A percentile compares a stretch with the other conserved stretches of the same genome.
Evolutionary conservation across 2,797 vertebrate genomes (phyloP).

Genomic region (Characodon lateralis): DNA sequence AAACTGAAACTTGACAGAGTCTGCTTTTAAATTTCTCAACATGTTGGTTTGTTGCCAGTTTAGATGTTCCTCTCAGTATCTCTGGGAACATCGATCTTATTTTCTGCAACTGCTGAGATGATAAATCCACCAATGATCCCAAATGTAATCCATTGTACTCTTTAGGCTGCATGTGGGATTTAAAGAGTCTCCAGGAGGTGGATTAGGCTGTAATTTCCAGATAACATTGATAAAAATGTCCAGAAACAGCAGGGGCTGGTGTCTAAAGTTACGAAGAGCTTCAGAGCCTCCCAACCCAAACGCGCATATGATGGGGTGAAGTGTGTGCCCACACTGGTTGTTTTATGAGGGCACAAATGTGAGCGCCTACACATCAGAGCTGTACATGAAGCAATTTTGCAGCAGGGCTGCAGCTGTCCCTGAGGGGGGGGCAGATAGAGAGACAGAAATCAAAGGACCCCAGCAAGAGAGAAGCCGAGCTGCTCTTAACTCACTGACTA

Average conservation of each 20-base stretch:
- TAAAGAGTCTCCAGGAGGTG: conserved; percentile 23
- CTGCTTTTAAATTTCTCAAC: background rate
- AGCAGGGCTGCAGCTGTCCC: conserved; percentile 50
- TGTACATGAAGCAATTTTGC: conserved; percentile 51
- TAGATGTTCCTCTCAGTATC: background rate
- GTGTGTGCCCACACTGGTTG: conserved; percentile 8
- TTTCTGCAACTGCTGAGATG: background rate
- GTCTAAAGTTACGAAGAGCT: conserved; percentile 39
- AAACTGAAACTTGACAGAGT: background rate
- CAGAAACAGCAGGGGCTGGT: conserved; percentile 19
- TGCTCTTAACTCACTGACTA: conserved; percentile 68
- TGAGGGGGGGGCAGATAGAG: conserved; percentile 37
- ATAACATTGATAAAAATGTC: conserved; percentile 37
- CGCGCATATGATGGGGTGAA: conserved; percentile 11
- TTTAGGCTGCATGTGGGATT: conserved; percentile 11
- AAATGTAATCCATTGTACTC: conserved; percentile 17
- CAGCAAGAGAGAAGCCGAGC: conserved; percentile 48
- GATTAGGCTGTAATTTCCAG: conserved; percentile 22
- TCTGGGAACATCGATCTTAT: background rate
- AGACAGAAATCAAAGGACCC: conserved; percentile 67
- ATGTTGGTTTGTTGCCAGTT: background rate
- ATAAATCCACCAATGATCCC: conserved; percentile 23
- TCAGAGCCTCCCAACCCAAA: conserved; percentile 13
- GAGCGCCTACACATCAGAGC: conserved; percentile 38
- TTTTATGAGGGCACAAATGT: conserved; percentile 10